These are phyloP conservation scores for Dasyprocta punctata DNA, from an alignment of 2,113 vertebrate species.

Conservation along the genomic window DNA sequence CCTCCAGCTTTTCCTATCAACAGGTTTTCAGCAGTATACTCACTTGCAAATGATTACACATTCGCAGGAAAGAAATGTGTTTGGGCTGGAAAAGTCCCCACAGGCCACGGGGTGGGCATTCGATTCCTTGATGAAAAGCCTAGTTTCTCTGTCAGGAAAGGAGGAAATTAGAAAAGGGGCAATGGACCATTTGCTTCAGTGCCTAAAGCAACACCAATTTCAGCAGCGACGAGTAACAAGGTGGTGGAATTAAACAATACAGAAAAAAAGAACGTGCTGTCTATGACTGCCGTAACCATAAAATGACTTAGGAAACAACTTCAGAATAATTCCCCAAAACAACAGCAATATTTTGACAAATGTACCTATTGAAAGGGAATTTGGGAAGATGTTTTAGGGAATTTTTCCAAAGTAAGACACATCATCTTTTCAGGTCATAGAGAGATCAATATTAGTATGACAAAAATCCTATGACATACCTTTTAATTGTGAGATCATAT, in stretches of 20 bases:
- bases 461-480: background rate
- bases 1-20: conserved; percentile 59
- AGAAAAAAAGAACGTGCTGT: conserved; percentile 38
- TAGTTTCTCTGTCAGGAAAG: conserved; percentile 74
- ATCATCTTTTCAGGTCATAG: conserved; percentile 19
- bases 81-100: conserved; percentile 80
- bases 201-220: conserved; percentile 71
- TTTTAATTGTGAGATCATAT: conserved; percentile 48
- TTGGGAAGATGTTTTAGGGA: conserved; percentile 35
- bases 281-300: background rate
- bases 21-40: conserved; percentile 60
- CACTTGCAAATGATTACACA: conserved; percentile 79
- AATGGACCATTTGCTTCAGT: conserved; percentile 57
- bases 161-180: conserved; percentile 55
- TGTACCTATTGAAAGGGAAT: conserved; percentile 43
- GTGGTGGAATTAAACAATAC: background rate
- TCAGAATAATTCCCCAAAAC: conserved; percentile 38
- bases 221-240: conserved; percentile 58
- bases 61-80: conserved; percentile 75
- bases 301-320: conserved; percentile 65
- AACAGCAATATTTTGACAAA: conserved; percentile 48
- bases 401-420: conserved; percentile 38
- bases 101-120: conserved; percentile 79
- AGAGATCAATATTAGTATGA: conserved; percentile 48
- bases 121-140: conserved; percentile 76